Conservation (phyloP, 2,888 invertebrate species). For the Carterocephalus palaemon region DNA sequence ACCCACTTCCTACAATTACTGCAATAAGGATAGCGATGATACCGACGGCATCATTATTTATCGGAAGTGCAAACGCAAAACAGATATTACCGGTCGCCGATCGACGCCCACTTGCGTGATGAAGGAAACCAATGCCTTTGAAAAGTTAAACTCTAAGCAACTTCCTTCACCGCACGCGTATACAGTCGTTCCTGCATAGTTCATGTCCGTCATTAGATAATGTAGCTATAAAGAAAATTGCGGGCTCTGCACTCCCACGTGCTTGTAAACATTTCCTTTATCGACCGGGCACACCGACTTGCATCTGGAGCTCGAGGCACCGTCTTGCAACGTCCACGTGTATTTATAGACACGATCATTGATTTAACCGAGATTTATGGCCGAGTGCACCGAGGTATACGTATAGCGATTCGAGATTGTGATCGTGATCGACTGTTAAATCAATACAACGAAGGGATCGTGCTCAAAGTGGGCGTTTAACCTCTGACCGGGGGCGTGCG, state of each 20-base stretch:
- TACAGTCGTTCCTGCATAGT: conserved; percentile 46
- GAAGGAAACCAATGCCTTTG: conserved; percentile 33
- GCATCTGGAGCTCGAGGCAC: conserved; percentile 39
- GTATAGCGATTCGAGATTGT: conserved; percentile 47
- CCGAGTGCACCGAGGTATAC: conserved; percentile 40
- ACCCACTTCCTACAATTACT: conserved; percentile 40
- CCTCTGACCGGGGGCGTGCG: conserved; percentile 64
- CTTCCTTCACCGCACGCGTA: conserved; percentile 40
- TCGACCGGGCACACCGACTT: conserved; percentile 29
- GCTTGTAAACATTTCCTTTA: conserved; percentile 43
- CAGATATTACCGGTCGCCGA: too few relatives aligned
- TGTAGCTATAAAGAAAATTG: conserved; percentile 54
- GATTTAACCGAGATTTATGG: conserved; percentile 36
- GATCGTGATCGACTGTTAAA: conserved; percentile 67
- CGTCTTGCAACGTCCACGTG: conserved; percentile 36
- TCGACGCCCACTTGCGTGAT: neutral
- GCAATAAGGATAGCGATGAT: neutral
- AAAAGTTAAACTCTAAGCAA: conserved; percentile 38
- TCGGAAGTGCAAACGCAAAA: neutral
- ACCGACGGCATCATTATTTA: conserved; percentile 3
- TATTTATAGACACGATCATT: conserved; percentile 38
- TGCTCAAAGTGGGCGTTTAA: conserved; percentile 75
- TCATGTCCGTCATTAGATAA: conserved; percentile 43
- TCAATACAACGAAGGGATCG: conserved; percentile 70
- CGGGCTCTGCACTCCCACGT: conserved; percentile 41